phyloP scores from a whole-genome alignment of 92 coral and sea anemone genomes.

The Actinostola sp. region DNA sequence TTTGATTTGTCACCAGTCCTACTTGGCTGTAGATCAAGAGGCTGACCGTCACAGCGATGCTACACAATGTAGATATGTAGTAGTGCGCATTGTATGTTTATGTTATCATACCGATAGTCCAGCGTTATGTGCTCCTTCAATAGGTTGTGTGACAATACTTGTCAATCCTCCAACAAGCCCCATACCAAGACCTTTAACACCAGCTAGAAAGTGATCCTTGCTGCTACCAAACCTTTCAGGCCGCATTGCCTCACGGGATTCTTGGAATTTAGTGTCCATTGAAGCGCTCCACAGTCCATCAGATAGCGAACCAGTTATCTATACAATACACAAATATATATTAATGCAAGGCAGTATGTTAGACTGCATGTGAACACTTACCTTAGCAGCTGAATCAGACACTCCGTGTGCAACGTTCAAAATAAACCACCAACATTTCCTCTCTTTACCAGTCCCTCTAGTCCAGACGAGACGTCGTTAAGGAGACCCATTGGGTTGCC shows the following conservation, averaged over 20 bases:
- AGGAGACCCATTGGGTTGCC: slow-evolving; percentile 99
- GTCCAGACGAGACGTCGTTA: slow-evolving; percentile 96
- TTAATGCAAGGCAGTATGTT: neutral
- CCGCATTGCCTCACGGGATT: slow-evolving; percentile 97
- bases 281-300: slow-evolving; percentile 98
- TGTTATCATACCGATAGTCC: slow-evolving; percentile 84
- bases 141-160: slow-evolving; percentile 96
- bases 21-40: no score
- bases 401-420: slow-evolving; percentile 96
- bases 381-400: slow-evolving; percentile 98
- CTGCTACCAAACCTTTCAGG: slow-evolving; percentile 95
- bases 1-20: no score
- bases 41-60: no score
- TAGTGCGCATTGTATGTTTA: neutral
- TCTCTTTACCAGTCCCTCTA: slow-evolving; percentile 93
- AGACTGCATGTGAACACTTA: slow-evolving; percentile 9
- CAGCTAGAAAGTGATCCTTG: slow-evolving; percentile 93
- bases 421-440: slow-evolving; percentile 97
- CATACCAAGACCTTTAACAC: slow-evolving; percentile 98
- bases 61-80: no score
- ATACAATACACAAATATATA: neutral
- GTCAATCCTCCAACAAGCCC: slow-evolving; percentile 98
- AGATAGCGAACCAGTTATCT: slow-evolving; percentile 87
- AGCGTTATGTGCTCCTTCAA: slow-evolving; percentile 91
- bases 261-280: slow-evolving; percentile 89